These are phyloP conservation scores for Zaprionus ghesquierei DNA, from an alignment of 1,140 invertebrate species.

Conservation along the genomic window DNA sequence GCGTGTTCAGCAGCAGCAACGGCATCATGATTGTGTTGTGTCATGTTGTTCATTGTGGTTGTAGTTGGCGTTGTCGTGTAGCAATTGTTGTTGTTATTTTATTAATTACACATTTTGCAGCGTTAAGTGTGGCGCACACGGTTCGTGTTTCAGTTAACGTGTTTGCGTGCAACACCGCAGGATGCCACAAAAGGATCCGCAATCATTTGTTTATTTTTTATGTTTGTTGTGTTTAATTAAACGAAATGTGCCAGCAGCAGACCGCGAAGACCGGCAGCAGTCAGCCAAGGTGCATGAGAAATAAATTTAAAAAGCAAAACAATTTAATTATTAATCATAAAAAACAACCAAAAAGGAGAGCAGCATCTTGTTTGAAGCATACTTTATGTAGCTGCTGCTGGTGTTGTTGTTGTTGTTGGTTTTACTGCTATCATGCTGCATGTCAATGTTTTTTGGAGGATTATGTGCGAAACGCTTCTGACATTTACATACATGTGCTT, in stretches of 20 bases:
- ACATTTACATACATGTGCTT: slow-evolving; percentile 65
- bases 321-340: slow-evolving; percentile 65
- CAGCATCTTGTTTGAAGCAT: slow-evolving; percentile 19
- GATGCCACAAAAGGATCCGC: slow-evolving; percentile 9
- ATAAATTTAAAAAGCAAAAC: slow-evolving; percentile 44
- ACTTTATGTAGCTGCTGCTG: slow-evolving; percentile 21
- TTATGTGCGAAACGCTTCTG: slow-evolving; percentile 13
- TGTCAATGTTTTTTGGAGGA: slow-evolving; percentile 36
- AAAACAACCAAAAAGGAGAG: slow-evolving; percentile 7
- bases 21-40: neutral
- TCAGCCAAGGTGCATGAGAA: slow-evolving; percentile 39
- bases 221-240: slow-evolving; percentile 67
- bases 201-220: neutral
- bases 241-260: slow-evolving; percentile 34
- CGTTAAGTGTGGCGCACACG: slow-evolving; percentile 24
- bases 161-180: slow-evolving; percentile 9
- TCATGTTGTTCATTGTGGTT: slow-evolving; percentile 1
- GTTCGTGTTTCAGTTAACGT: slow-evolving; percentile 6
- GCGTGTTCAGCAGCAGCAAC: neutral
- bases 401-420: slow-evolving; percentile 29
- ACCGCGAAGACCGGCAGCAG: too few relatives aligned
- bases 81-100: slow-evolving; percentile 20
- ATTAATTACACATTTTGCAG: slow-evolving; percentile 32
- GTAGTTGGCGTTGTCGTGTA: slow-evolving; percentile 7
- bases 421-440: slow-evolving; percentile 49